Evolutionary conservation across 2,113 vertebrate genomes (phyloP).

Genomic region (Oncorhynchus tshawytscha): DNA sequence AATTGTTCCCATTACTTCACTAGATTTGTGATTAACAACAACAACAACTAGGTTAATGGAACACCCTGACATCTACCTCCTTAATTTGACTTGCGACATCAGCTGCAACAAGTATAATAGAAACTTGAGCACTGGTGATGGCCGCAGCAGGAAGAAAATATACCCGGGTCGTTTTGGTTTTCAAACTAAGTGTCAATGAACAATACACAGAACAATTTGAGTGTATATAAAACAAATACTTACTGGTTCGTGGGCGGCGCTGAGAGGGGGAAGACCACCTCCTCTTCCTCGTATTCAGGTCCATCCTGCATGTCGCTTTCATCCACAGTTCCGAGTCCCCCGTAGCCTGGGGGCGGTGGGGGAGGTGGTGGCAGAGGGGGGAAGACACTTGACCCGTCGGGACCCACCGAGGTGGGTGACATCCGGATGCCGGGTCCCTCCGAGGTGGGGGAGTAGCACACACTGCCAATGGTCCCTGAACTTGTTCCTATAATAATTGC

Average conservation of each 20-base stretch:
- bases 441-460: slow-evolving; percentile 65
- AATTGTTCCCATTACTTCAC: background rate
- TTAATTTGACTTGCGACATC: background rate
- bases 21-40: too few species aligned
- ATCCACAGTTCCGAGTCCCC: slow-evolving; percentile 81
- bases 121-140: slow-evolving; percentile 1
- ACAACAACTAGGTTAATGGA: too few species aligned
- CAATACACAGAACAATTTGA: background rate
- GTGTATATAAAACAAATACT: slow-evolving; percentile 59
- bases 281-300: slow-evolving; percentile 93
- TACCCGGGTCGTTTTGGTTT: slow-evolving; percentile 5
- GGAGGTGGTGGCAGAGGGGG: slow-evolving; percentile 75
- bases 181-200: slow-evolving; percentile 4
- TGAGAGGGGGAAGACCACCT: slow-evolving; percentile 91
- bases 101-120: slow-evolving; percentile 10
- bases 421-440: slow-evolving; percentile 68
- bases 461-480: slow-evolving; percentile 63
- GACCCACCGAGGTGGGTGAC: slow-evolving; percentile 72
- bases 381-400: slow-evolving; percentile 68
- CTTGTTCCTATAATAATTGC: slow-evolving; percentile 59
- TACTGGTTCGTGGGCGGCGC: slow-evolving; percentile 96
- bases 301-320: slow-evolving; percentile 92
- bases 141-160: slow-evolving; percentile 23
- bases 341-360: slow-evolving; percentile 68
- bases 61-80: too few species aligned